These are phyloP conservation scores for Metalampra italica DNA, from an alignment of 2,888 invertebrate species.

Conservation along the genomic window DNA sequence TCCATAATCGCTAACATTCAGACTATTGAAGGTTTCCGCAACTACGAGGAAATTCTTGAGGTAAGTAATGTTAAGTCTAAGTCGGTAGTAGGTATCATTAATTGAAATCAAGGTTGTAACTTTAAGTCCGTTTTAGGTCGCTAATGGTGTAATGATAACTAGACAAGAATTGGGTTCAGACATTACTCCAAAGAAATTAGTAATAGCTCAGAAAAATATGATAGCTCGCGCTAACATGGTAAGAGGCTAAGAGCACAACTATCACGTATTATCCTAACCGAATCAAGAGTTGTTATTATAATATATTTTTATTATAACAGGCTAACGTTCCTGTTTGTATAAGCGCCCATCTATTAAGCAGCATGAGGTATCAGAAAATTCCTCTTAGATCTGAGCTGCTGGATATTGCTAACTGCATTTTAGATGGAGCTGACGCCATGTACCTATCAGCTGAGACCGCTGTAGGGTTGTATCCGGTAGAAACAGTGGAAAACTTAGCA, in stretches of 20 bases:
- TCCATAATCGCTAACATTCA: slow-evolving; percentile 61
- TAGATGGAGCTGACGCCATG: slow-evolving; percentile 85
- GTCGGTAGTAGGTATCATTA: too few species aligned
- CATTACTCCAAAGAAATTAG: slow-evolving; percentile 67
- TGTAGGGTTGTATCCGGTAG: slow-evolving; percentile 80
- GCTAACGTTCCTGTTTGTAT: slow-evolving; percentile 53
- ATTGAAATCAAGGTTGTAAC: too few species aligned
- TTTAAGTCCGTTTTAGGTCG: slow-evolving; percentile 36
- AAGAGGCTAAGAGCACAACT: slow-evolving; percentile 5
- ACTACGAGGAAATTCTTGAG: slow-evolving; percentile 53
- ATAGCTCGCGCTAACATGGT: slow-evolving; percentile 69
- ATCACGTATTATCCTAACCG: not conserved
- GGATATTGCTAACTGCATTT: slow-evolving; percentile 85
- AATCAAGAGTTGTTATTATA: not conserved
- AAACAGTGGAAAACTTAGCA: slow-evolving; percentile 60
- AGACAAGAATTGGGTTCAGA: slow-evolving; percentile 75
- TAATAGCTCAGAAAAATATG: slow-evolving; percentile 76
- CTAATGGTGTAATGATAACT: slow-evolving; percentile 84
- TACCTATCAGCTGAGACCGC: slow-evolving; percentile 85
- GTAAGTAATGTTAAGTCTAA: slow-evolving; percentile 27
- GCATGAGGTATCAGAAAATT: slow-evolving; percentile 49
- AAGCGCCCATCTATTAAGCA: slow-evolving; percentile 51
- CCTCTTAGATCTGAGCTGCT: slow-evolving; percentile 80
- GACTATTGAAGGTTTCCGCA: slow-evolving; percentile 51
- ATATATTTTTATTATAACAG: slow-evolving; percentile 26